Percentiles rank a stretch among this genome's conserved stretches.
phyloP scores from a whole-genome alignment of 92 coral and sea anemone genomes.

The Umimayanthus chanpuru region DNA sequence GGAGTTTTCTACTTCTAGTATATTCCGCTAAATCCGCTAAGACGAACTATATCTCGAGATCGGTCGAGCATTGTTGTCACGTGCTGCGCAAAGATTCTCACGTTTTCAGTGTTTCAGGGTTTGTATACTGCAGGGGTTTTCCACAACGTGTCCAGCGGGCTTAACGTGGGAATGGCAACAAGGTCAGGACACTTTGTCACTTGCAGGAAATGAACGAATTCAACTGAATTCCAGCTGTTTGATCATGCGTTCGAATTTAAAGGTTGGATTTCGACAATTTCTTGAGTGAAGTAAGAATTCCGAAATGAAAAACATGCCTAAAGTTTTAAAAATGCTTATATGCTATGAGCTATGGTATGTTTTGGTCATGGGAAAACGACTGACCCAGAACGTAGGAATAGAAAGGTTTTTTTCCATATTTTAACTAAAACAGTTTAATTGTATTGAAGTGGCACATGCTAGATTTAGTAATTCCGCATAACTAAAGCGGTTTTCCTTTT shows the following conservation, averaged over 20 bases:
- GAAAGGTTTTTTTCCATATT: too few species aligned
- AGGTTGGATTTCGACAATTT: neutral
- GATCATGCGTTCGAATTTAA: neutral
- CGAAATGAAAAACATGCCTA: neutral
- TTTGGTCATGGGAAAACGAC: too few species aligned
- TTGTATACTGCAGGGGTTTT: too few species aligned
- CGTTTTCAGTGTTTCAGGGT: too few species aligned
- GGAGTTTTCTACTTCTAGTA: neutral
- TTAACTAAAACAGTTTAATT: neutral
- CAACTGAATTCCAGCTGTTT: slow-evolving; percentile 4
- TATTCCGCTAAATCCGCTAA: neutral
- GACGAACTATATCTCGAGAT: neutral
- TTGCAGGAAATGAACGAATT: slow-evolving; percentile 6
- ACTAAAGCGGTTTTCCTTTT: neutral
- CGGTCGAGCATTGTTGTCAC: neutral
- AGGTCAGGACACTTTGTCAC: neutral
- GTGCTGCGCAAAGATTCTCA: neutral
- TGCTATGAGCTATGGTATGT: too few species aligned
- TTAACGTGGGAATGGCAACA: neutral
- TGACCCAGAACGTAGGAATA: too few species aligned
- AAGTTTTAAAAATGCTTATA: too few species aligned
- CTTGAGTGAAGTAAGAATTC: too few species aligned
- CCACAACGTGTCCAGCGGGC: neutral
- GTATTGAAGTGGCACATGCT: neutral
- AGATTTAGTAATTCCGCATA: neutral